These are phyloP conservation scores for Nothoprocta pentlandii DNA, from an alignment of 2,113 vertebrate genomes.

Conservation along the genomic window DNA sequence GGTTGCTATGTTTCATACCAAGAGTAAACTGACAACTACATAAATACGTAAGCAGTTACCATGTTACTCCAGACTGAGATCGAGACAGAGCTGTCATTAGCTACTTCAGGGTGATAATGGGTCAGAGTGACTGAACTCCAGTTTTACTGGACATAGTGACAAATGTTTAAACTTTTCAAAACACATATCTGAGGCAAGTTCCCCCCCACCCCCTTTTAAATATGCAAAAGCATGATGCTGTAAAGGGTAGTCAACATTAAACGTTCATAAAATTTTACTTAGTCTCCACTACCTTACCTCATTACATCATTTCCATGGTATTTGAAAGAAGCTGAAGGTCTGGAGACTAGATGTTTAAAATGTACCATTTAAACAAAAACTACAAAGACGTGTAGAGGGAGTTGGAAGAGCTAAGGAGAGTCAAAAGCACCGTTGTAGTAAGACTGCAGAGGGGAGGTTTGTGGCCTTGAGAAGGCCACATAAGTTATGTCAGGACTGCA, in stretches of 20 bases:
- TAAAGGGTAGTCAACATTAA: neutral
- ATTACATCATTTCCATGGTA: neutral
- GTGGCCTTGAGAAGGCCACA: neutral
- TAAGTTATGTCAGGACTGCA: neutral
- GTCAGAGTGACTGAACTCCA: neutral
- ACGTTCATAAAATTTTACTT: neutral
- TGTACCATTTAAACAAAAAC: neutral
- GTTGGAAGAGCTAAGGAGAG: neutral
- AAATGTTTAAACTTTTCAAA: neutral
- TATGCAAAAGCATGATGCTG: neutral
- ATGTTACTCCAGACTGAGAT: neutral
- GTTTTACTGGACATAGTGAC: neutral
- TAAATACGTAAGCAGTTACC: neutral
- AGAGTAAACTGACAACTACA: neutral
- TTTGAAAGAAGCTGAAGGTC: neutral
- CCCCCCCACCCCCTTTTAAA: neutral
- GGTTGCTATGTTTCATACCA: neutral
- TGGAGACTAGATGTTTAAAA: neutral
- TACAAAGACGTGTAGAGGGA: neutral
- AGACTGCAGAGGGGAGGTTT: neutral
- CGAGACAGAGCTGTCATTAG: neutral
- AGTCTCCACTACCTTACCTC: neutral
- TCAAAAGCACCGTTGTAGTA: neutral
- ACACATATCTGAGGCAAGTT: neutral
- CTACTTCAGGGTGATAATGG: neutral